Conservation (phyloP, 2,113 vertebrate species). For the Lepisosteus osseus region DNA sequence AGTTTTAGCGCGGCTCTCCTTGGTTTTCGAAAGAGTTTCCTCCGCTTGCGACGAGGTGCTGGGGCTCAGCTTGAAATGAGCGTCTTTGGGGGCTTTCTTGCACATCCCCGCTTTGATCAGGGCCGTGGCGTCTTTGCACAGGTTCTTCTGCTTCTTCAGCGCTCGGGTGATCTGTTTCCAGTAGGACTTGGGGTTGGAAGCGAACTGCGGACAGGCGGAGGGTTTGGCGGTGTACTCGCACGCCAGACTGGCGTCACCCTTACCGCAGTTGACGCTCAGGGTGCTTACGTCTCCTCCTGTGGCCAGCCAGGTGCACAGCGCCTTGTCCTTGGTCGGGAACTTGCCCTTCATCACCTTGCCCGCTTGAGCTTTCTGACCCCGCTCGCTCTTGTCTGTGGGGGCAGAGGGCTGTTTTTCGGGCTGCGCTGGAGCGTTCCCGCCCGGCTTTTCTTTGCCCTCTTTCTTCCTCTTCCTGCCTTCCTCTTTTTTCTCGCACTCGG, state of each 20-base stretch:
- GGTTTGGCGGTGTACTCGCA: constrained; percentile 77
- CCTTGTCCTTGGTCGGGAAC: constrained; percentile 66
- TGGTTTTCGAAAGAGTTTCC: neutral
- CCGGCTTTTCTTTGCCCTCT: constrained; percentile 18
- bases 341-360: constrained; percentile 55
- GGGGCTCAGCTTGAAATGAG: constrained; percentile 66
- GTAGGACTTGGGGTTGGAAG: constrained; percentile 53
- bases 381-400: constrained; percentile 22
- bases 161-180: constrained; percentile 80
- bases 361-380: constrained; percentile 34
- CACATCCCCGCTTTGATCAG: constrained; percentile 74
- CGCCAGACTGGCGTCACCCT: constrained; percentile 39
- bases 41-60: neutral
- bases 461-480: constrained; percentile 41
- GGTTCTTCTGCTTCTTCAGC: constrained; percentile 68
- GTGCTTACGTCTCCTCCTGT: constrained; percentile 24
- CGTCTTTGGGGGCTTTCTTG: constrained; percentile 59
- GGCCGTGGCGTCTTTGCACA: constrained; percentile 64
- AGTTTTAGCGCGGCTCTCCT: neutral
- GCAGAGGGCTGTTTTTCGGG: too few relatives aligned
- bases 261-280: constrained; percentile 66
- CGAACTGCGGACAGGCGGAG: constrained; percentile 60
- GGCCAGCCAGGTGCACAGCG: constrained; percentile 72
- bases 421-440: neutral
- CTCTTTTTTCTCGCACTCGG: constrained; percentile 49